These are phyloP conservation scores for Pangasianodon gigas DNA, from an alignment of 2,113 vertebrate species.

Conservation along the genomic window DNA sequence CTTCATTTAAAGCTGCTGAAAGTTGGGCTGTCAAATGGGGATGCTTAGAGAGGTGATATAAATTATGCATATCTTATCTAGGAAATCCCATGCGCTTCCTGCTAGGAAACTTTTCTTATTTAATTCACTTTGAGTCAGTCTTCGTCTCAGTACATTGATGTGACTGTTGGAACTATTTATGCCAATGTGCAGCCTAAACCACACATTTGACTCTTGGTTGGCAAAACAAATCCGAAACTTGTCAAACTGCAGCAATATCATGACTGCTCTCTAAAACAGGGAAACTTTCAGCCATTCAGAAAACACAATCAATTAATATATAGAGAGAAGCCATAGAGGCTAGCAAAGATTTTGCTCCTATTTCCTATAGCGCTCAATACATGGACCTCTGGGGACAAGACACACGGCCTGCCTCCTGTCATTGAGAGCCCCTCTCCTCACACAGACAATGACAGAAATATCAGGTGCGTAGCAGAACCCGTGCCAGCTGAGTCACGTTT, in stretches of 20 bases:
- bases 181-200: constrained; percentile 18
- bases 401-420: constrained; percentile 51
- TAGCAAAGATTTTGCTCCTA: constrained; percentile 3
- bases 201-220: neutral
- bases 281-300: constrained; percentile 30
- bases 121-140: constrained; percentile 9
- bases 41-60: neutral
- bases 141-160: neutral
- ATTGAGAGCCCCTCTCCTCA: constrained; percentile 46
- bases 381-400: constrained; percentile 12
- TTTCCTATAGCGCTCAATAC: constrained; percentile 38
- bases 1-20: neutral
- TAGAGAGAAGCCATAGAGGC: neutral
- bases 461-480: constrained; percentile 60
- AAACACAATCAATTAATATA: constrained; percentile 25
- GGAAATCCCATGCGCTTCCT: constrained; percentile 8
- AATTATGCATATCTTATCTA: neutral
- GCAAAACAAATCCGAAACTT: constrained; percentile 11
- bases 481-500: constrained; percentile 58
- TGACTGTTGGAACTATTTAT: constrained; percentile 9
- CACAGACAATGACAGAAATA: constrained; percentile 54
- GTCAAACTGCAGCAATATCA: neutral
- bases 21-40: neutral
- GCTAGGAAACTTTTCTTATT: constrained; percentile 12
- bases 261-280: constrained; percentile 13